Evolutionary conservation across 1,140 invertebrate genomes (phyloP).

Genomic region (Maniola jurtina): DNA sequence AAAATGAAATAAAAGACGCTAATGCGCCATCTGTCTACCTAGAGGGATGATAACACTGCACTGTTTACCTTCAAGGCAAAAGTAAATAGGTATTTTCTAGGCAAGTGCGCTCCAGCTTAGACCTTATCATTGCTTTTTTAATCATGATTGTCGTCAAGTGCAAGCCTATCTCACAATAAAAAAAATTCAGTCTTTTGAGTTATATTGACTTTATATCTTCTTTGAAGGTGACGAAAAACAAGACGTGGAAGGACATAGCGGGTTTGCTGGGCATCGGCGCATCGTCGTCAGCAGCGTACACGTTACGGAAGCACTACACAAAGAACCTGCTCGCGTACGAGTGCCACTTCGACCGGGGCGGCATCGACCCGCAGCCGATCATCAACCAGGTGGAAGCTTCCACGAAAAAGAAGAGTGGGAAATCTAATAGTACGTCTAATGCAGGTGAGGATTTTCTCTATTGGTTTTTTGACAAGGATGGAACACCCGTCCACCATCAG

Average conservation of each 20-base stretch:
- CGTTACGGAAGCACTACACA: conserved; percentile 97
- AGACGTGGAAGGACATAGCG: conserved; percentile 99
- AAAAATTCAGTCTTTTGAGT: conserved; percentile 20
- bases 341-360: conserved; percentile 97
- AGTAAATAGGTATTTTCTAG: no score
- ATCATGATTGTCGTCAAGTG: no score
- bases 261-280: conserved; percentile 95
- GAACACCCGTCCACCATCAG: no score
- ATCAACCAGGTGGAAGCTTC: conserved; percentile 95
- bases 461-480: no score
- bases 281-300: conserved; percentile 97
- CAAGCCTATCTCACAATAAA: no score
- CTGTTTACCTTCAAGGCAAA: no score
- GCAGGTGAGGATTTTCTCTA: conserved; percentile 80
- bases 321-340: conserved; percentile 97
- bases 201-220: conserved; percentile 15
- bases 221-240: conserved; percentile 95
- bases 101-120: no score
- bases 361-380: conserved; percentile 96
- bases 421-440: conserved; percentile 90
- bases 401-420: conserved; percentile 92
- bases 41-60: no score
- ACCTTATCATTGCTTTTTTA: no score
- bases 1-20: no score
- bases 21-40: no score